Conservation (phyloP, 2,797 vertebrate species). For the Anisognathus igniventris region DNA sequence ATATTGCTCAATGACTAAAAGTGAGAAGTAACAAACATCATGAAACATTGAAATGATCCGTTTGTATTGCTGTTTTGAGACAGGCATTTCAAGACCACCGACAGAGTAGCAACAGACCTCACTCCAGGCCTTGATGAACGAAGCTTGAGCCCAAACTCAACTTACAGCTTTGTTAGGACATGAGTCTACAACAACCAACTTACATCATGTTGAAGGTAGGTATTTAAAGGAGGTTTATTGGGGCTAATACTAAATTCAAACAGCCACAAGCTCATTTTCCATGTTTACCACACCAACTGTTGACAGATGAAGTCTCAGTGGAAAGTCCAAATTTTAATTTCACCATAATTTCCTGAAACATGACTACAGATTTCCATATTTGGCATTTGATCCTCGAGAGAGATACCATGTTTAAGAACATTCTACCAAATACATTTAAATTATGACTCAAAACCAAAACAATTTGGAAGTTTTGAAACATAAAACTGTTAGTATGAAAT, state of each 20-base stretch:
- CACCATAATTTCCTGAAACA: neutral
- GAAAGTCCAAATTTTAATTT: conserved; percentile 28
- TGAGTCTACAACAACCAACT: conserved; percentile 47
- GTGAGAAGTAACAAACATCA: neutral
- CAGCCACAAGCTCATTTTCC: conserved; percentile 44
- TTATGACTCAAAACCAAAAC: conserved; percentile 10
- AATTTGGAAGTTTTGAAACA: conserved; percentile 43
- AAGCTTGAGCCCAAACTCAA: neutral
- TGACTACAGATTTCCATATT: conserved; percentile 12
- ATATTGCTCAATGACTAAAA: neutral
- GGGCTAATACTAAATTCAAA: conserved; percentile 50
- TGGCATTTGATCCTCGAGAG: neutral
- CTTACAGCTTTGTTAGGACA: neutral
- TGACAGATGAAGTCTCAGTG: conserved; percentile 29
- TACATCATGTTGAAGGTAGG: conserved; percentile 19
- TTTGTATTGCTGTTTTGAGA: neutral
- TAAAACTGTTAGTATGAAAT: conserved; percentile 75
- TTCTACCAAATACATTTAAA: conserved; percentile 17
- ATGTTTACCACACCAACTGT: conserved; percentile 20
- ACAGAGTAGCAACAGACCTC: neutral
- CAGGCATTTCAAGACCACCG: neutral
- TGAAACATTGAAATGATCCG: neutral
- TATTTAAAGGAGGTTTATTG: conserved; percentile 50
- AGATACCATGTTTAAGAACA: neutral
- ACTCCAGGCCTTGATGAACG: neutral